Percentiles rank a stretch among this genome's conserved stretches.
These are phyloP conservation scores for Antheraea assamensis DNA, from an alignment of 2,888 invertebrate species.

Conservation along the genomic window DNA sequence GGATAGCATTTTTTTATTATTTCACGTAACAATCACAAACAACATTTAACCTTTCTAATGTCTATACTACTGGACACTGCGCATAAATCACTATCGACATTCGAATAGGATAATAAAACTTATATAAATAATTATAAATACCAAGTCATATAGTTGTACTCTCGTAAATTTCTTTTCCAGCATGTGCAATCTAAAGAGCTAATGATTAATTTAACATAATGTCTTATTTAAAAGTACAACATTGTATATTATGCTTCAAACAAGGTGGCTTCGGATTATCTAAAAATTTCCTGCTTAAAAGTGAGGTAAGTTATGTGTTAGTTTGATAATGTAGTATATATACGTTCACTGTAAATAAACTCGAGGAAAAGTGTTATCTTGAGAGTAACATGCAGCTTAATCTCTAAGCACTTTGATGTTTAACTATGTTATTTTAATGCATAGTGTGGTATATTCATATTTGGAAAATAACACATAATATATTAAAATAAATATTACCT, in stretches of 20 bases:
- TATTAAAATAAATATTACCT: no score
- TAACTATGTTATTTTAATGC: background rate
- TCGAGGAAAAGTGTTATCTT: background rate
- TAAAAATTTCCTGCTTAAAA: constrained; percentile 58
- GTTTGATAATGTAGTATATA: constrained; percentile 16
- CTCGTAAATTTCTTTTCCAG: constrained; percentile 48
- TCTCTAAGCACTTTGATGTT: background rate
- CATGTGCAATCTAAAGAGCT: constrained; percentile 57
- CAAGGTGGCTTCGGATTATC: constrained; percentile 58
- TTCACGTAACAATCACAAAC: background rate
- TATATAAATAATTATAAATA: background rate
- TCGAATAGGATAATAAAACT: background rate
- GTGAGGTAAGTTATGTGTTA: constrained; percentile 54
- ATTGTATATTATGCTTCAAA: constrained; percentile 67
- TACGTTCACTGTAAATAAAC: background rate
- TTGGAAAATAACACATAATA: background rate
- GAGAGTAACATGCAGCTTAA: background rate
- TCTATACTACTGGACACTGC: background rate
- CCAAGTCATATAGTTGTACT: background rate
- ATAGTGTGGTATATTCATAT: background rate
- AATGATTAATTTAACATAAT: constrained; percentile 42
- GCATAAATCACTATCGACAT: background rate
- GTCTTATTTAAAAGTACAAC: constrained; percentile 70
- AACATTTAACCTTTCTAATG: background rate
- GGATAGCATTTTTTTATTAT: background rate